These are phyloP conservation scores for Sphaerophoria rueppellii DNA, from an alignment of 2,888 invertebrate species.

Conservation along the genomic window DNA sequence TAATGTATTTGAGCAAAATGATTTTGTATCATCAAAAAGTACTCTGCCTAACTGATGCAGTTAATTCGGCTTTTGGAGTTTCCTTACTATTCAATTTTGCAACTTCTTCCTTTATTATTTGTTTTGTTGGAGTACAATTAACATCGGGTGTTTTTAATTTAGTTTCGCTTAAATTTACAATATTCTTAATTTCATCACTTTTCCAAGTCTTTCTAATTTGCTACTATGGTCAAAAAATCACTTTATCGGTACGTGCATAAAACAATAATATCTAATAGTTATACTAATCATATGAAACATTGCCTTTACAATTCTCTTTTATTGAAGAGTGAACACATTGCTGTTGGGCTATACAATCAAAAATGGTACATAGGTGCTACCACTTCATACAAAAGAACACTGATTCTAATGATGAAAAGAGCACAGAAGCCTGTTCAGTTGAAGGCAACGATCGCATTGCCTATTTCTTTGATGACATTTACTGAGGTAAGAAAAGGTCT, in stretches of 20 bases:
- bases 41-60: conserved; percentile 74
- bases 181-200: conserved; percentile 78
- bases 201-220: conserved; percentile 78
- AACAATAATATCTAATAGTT: too few species aligned
- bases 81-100: conserved; percentile 78
- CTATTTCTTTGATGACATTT: conserved; percentile 77
- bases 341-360: conserved; percentile 77
- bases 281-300: neutral
- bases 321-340: conserved; percentile 77
- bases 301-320: neutral
- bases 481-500: conserved; percentile 75
- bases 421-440: conserved; percentile 77
- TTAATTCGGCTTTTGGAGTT: conserved; percentile 78
- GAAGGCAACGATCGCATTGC: conserved; percentile 77
- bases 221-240: conserved; percentile 77
- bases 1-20: conserved; percentile 70
- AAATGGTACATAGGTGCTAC: conserved; percentile 76
- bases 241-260: conserved; percentile 75
- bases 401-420: conserved; percentile 77
- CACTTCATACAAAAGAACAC: conserved; percentile 77
- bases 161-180: conserved; percentile 76
- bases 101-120: conserved; percentile 78
- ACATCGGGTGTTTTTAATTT: conserved; percentile 77
- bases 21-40: conserved; percentile 77
- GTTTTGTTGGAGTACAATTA: conserved; percentile 79